Evolutionary conservation across 2,797 vertebrate genomes (phyloP), one percentile per base, ranked within the genome.

Genomic region (Poeciliopsis turneri): DNA sequence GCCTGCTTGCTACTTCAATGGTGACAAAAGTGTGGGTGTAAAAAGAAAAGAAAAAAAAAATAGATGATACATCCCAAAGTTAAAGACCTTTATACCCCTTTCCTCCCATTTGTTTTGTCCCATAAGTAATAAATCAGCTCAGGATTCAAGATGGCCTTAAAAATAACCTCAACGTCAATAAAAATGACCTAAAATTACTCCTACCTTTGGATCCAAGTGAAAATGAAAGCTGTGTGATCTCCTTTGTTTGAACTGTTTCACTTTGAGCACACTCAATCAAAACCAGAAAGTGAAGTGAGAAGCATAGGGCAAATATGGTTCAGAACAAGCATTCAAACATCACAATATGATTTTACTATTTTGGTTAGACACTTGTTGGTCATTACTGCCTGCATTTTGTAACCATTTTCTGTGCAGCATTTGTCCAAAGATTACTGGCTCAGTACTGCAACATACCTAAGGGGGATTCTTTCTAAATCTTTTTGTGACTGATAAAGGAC

Each of bases 221-320:
- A 61, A 66, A 7, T n/a, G 36, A 72, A 77, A 46, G n/a, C 55
- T 28, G 2, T 41, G 33, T 30, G 9, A 73, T 23, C 5, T 16
- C 23, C 68, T 70, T 49, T 23, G 20, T 25, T 15, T 53, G 11
- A 74, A 57, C n/a, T 12, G 76, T 83, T 85, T 66, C 77, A 57
- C 61, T 84, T 66, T 77, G 46, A 75, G 16, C 8, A 51, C 70
- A 79, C 25, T 74, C 41, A 49, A 57, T 78, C 74, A 64, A 43
- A 64, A 23, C 77, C n/a, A 74, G 46, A 55, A 55, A 69, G 45
- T 4, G 66, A 49, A 23, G 33, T 12, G 68, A 74, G 83, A 75
- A 81, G 51, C 81, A 76, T 51, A 75, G 78, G 70, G 79, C 70
- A 57, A 66, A 73, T n/a, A 84, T 74, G 57, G 51, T 47, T 15